phyloP scores from a whole-genome alignment of 2,797 vertebrate genomes.

The Phrynocephalus guinanensis region DNA sequence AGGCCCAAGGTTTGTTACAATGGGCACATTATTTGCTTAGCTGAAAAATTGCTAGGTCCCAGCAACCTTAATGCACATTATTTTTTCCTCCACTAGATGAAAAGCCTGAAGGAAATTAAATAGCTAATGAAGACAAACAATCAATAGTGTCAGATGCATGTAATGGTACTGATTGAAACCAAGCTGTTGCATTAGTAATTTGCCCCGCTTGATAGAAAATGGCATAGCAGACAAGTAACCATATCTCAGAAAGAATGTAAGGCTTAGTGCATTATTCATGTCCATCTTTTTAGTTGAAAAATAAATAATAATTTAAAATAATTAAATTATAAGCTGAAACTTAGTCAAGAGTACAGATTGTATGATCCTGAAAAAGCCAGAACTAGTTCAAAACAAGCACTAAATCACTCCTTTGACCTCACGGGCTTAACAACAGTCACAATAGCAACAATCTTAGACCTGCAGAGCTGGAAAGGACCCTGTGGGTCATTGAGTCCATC shows the following conservation, averaged over 20 bases:
- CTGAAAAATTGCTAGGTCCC: neutral
- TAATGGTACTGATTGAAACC: constrained; percentile 28
- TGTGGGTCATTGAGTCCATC: no score
- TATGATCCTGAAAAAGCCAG: neutral
- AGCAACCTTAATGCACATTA: constrained; percentile 12
- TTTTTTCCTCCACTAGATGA: constrained; percentile 15
- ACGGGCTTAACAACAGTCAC: no score
- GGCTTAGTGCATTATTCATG: neutral
- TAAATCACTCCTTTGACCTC: no score
- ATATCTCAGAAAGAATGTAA: constrained; percentile 22
- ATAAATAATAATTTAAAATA: neutral
- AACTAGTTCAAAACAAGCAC: neutral
- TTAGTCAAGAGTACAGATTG: neutral
- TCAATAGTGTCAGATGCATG: constrained; percentile 18
- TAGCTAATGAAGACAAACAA: constrained; percentile 33
- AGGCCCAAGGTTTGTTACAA: no score
- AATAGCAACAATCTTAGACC: no score
- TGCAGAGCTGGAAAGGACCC: no score
- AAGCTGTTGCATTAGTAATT: constrained; percentile 20
- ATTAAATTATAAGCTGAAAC: neutral
- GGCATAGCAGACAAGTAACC: neutral
- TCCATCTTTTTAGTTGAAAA: neutral
- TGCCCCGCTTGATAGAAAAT: constrained; percentile 20
- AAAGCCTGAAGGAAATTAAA: constrained; percentile 32
- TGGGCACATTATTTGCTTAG: neutral